A percentile compares a stretch with the other conserved stretches of the same genome.
Evolutionary conservation across 2,888 invertebrate species (phyloP).

Genomic region (Poecilobothrus nobilitatus): DNA sequence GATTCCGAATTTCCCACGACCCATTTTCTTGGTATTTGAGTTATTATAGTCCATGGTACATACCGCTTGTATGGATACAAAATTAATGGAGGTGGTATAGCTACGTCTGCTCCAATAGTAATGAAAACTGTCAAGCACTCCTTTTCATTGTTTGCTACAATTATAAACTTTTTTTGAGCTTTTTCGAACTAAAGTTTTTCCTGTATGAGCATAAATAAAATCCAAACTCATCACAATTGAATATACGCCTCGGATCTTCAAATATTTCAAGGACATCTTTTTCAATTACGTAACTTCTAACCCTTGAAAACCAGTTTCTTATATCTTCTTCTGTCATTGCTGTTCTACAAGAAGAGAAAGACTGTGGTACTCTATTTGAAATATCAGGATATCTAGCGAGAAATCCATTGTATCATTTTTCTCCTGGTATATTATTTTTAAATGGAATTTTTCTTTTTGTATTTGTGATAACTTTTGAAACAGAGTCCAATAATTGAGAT

Average conservation of each 20-base stretch:
- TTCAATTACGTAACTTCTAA: too few relatives aligned
- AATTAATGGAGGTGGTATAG: not conserved
- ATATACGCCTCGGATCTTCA: conserved; percentile 30
- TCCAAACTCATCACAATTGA: conserved; percentile 36
- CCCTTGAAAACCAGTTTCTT: too few relatives aligned
- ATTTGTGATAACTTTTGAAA: too few relatives aligned
- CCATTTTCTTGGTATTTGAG: conserved; percentile 25
- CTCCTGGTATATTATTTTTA: too few relatives aligned
- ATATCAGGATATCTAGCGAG: too few relatives aligned
- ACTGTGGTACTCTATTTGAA: too few relatives aligned
- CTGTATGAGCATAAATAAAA: conserved; percentile 37
- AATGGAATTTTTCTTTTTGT: too few relatives aligned
- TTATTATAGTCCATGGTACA: not conserved
- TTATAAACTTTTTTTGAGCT: not conserved
- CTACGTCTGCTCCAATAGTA: not conserved
- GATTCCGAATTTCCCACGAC: conserved; percentile 36
- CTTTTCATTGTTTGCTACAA: not conserved
- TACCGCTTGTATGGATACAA: conserved; percentile 8
- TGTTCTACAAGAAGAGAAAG: too few relatives aligned
- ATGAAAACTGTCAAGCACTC: conserved; percentile 3
- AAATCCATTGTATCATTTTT: too few relatives aligned
- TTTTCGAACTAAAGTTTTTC: conserved; percentile 25
- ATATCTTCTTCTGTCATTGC: too few relatives aligned
- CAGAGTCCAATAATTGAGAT: too few relatives aligned
- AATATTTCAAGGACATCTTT: too few relatives aligned